These are phyloP conservation scores for Heterochromis multidens DNA, from an alignment of 2,113 vertebrate genomes.

Conservation along the genomic window DNA sequence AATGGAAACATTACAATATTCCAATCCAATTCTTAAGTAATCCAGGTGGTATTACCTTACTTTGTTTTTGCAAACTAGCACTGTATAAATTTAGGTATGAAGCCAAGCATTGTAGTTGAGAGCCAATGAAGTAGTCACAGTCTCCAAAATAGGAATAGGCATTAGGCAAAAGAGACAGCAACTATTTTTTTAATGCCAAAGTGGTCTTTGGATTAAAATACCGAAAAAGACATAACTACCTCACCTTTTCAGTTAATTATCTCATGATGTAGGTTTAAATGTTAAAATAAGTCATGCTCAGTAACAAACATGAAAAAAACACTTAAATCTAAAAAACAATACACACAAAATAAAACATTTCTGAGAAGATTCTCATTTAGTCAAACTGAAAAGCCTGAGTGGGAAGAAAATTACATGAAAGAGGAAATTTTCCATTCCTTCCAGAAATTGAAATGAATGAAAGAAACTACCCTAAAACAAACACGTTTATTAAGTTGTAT, in stretches of 20 bases:
- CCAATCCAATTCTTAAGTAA: neutral
- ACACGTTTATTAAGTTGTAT: neutral
- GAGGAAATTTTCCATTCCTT: neutral
- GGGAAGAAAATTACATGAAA: neutral
- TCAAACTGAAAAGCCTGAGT: neutral
- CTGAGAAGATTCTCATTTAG: neutral
- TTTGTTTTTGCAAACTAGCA: neutral
- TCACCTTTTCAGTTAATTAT: neutral
- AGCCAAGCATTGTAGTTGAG: neutral
- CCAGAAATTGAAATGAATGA: neutral
- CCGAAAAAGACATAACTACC: neutral
- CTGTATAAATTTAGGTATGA: neutral
- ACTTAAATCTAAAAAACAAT: neutral
- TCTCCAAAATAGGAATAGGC: neutral
- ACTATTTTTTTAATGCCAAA: neutral
- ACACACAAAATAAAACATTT: neutral
- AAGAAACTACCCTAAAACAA: neutral
- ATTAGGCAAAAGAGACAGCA: neutral
- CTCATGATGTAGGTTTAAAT: neutral
- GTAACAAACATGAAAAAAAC: neutral
- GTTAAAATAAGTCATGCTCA: neutral
- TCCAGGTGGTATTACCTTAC: neutral
- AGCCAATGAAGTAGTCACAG: accelerated
- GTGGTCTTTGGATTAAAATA: neutral
- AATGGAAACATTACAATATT: neutral